A percentile compares a stretch with the other conserved stretches of the same genome.
phyloP scores from a whole-genome alignment of 2,113 vertebrate genomes.

The Danionella cerebrum region DNA sequence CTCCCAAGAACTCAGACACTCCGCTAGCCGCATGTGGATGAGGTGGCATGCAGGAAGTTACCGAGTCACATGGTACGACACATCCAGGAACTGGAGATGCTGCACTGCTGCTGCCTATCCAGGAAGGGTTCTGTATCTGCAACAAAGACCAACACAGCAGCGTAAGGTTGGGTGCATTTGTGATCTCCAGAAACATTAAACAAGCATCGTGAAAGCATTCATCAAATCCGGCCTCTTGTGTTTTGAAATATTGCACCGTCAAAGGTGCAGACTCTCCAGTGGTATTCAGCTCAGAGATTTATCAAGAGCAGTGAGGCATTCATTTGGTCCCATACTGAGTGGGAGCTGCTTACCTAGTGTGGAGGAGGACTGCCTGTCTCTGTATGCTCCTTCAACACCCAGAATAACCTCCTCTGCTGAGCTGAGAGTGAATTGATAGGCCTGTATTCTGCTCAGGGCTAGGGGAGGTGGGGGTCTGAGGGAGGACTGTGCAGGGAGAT shows the following conservation, averaged over 20 bases:
- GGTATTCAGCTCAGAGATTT: conserved; percentile 12
- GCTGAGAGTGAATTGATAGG: conserved; percentile 28
- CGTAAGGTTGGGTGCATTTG: neutral
- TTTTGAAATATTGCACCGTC: conserved; percentile 14
- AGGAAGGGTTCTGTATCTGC: conserved; percentile 97
- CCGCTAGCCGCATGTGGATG: conserved; percentile 82
- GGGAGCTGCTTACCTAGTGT: conserved; percentile 20
- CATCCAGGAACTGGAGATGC: conserved; percentile 90
- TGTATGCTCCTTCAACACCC: conserved; percentile 37
- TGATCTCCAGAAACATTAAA: neutral
- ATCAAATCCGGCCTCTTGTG: neutral
- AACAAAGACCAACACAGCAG: neutral
- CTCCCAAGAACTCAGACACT: conserved; percentile 85
- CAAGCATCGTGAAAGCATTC: conserved; percentile 7
- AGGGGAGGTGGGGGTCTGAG: conserved; percentile 21
- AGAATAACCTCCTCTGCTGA: conserved; percentile 21
- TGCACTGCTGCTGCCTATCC: conserved; percentile 82
- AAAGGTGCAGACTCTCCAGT: conserved; percentile 1
- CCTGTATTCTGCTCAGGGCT: conserved; percentile 7
- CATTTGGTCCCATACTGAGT: conserved; percentile 14
- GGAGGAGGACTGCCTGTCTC: conserved; percentile 36
- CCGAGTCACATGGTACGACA: conserved; percentile 88
- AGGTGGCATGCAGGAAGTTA: conserved; percentile 93
- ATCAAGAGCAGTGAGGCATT: conserved; percentile 27
- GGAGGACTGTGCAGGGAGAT: conserved; percentile 34